Conservation (phyloP, 1,140 invertebrate genomes). For the Drosophila teissieri region DNA sequence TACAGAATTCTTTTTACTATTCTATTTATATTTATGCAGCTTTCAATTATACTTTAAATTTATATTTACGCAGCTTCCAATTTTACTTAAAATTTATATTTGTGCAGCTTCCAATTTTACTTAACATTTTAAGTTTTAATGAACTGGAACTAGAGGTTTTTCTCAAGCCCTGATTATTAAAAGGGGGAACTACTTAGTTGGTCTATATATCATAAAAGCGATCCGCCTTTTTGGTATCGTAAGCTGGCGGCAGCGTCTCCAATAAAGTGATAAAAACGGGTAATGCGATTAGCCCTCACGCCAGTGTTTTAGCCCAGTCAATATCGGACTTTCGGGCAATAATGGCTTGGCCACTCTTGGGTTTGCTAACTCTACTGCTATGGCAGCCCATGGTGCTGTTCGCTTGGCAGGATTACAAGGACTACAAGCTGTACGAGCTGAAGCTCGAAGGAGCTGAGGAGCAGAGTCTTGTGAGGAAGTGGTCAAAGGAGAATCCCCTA, state of each 20-base stretch:
- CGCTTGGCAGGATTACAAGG: conserved; percentile 72
- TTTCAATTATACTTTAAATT: too few species aligned
- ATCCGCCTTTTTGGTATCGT: conserved; percentile 33
- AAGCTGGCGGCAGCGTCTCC: conserved; percentile 46
- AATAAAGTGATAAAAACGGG: conserved; percentile 66
- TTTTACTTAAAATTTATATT: too few species aligned
- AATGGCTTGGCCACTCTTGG: conserved; percentile 38
- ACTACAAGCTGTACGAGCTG: conserved; percentile 62
- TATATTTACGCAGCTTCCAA: too few species aligned
- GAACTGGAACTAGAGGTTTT: conserved; percentile 3
- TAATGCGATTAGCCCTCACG: conserved; percentile 14
- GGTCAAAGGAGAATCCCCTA: conserved; percentile 15
- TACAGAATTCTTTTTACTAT: too few species aligned
- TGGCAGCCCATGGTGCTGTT: conserved; percentile 22
- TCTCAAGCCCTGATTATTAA: conserved; percentile 4
- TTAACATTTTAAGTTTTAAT: not conserved
- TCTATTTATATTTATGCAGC: too few species aligned
- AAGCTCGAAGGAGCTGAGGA: conserved; percentile 2
- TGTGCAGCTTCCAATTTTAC: too few species aligned
- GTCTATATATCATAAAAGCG: conserved; percentile 29
- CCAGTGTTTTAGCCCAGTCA: conserved; percentile 29
- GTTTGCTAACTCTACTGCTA: conserved; percentile 26
- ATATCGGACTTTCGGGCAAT: conserved; percentile 12
- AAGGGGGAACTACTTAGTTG: conserved; percentile 4
- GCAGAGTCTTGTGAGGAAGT: conserved; percentile 15